Evolutionary conservation across 2,888 invertebrate genomes (phyloP).

Genomic region (Trachelus iudaicus): DNA sequence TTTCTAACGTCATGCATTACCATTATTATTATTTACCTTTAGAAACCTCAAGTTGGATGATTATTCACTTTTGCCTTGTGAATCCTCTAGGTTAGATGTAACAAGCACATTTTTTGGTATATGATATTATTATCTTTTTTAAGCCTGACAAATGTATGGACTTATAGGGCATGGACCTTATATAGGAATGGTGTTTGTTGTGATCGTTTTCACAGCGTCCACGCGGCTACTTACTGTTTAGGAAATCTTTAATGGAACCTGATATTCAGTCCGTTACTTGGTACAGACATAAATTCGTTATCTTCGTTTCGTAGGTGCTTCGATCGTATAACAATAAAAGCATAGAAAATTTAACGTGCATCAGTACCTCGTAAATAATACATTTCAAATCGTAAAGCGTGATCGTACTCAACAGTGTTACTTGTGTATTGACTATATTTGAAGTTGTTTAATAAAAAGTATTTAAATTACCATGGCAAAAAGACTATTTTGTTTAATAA

Average conservation of each 20-base stretch:
- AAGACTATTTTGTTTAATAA: background rate
- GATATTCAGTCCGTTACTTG: background rate
- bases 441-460: background rate
- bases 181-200: background rate
- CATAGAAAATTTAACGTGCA: background rate
- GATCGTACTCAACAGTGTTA: background rate
- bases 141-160: background rate
- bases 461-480: background rate
- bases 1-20: too few species aligned
- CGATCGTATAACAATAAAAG: background rate
- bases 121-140: background rate
- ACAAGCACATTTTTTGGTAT: too few species aligned
- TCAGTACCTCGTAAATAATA: background rate
- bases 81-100: background rate
- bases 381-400: background rate
- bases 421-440: background rate
- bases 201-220: background rate
- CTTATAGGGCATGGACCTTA: background rate
- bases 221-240: background rate
- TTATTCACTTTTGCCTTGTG: background rate
- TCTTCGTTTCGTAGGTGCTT: background rate
- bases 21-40: too few species aligned
- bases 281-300: background rate
- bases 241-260: background rate
- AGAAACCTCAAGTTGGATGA: background rate